Conservation (phyloP, 2,797 vertebrate genomes). For the Melanogrammus aeglefinus region DNA sequence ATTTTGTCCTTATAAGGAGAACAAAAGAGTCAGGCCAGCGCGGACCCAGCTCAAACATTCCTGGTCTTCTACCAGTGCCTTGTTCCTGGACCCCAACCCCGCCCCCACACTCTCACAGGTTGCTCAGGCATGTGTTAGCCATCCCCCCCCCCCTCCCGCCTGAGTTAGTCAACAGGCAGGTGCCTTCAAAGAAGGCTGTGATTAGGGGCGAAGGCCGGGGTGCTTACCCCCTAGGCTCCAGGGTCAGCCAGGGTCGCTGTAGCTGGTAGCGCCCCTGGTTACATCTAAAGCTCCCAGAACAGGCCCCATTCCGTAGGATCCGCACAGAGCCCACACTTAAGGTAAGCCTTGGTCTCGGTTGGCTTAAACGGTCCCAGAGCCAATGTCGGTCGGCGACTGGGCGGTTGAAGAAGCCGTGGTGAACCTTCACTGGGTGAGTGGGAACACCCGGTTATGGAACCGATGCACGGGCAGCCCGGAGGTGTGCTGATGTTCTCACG, state of each 20-base stretch:
- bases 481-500: conserved; percentile 17
- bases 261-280: background rate
- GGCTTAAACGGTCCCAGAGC: conserved; percentile 9
- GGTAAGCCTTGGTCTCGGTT: background rate
- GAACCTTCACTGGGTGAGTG: conserved; percentile 4
- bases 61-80: conserved; percentile 59
- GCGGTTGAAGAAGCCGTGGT: background rate
- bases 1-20: conserved; percentile 65
- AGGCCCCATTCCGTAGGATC: background rate
- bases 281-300: conserved; percentile 14
- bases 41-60: conserved; percentile 63
- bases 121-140: conserved; percentile 67
- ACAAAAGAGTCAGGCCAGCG: conserved; percentile 48
- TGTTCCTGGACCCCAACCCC: conserved; percentile 27
- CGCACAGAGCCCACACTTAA: background rate
- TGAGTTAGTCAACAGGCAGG: conserved; percentile 57
- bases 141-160: conserved; percentile 55
- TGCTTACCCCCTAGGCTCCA: conserved; percentile 35
- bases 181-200: conserved; percentile 61
- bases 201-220: conserved; percentile 30
- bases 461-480: conserved; percentile 22
- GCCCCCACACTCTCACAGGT: conserved; percentile 31
- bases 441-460: conserved; percentile 2
- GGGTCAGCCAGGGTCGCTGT: conserved; percentile 44
- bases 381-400: background rate